A percentile compares a stretch with the other conserved stretches of the same genome.
These are phyloP conservation scores for Pogona vitticeps DNA, from an alignment of 2,113 vertebrate species.

Conservation along the genomic window DNA sequence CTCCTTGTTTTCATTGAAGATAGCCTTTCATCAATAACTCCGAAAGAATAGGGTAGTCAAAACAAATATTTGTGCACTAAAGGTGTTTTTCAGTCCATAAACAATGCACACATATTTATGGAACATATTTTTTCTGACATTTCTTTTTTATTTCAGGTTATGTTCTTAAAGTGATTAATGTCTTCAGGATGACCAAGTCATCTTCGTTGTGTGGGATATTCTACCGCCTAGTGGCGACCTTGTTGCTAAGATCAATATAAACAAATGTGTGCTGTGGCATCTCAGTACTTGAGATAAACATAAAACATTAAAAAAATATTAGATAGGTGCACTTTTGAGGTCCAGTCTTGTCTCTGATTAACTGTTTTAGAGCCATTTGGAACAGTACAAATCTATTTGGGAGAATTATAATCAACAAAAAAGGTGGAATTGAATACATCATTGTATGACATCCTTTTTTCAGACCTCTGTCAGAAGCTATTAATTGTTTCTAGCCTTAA, in stretches of 20 bases:
- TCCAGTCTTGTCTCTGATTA: not conserved
- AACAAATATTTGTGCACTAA: not conserved
- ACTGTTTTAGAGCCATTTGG: not conserved
- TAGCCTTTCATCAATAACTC: not conserved
- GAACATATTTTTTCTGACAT: not conserved
- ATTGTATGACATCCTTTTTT: not conserved
- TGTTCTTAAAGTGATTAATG: not conserved
- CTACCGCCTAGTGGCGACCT: conserved; percentile 55
- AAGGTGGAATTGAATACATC: no score
- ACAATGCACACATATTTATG: conserved; percentile 15
- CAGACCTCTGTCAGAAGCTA: not conserved
- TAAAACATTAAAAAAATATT: not conserved
- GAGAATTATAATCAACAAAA: not conserved
- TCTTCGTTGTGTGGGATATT: conserved; percentile 25
- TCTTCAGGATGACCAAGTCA: accelerated
- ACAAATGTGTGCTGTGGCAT: not conserved
- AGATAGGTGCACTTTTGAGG: not conserved
- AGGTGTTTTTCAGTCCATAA: not conserved
- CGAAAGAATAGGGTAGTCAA: not conserved
- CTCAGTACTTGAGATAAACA: not conserved
- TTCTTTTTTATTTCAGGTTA: not conserved
- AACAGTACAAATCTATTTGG: not conserved
- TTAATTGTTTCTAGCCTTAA: not conserved
- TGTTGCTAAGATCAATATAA: not conserved
- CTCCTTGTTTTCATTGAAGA: not conserved